Conservation (phyloP, 2,113 vertebrate species). For the Microcebus griseorufus region DNA sequence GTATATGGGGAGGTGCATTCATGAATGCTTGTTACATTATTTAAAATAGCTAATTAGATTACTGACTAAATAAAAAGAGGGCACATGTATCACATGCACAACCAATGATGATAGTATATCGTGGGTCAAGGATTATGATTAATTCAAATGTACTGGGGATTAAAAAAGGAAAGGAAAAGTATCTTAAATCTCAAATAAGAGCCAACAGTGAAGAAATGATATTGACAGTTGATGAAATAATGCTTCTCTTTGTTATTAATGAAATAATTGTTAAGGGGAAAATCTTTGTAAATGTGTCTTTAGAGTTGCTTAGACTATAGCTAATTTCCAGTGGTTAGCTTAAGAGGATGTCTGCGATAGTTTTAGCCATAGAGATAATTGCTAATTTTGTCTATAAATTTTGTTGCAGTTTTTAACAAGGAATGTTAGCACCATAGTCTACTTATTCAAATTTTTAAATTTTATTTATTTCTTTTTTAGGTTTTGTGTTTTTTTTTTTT, state of each 20-base stretch:
- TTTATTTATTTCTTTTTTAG: not conserved
- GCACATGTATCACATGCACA: not conserved
- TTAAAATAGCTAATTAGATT: not conserved
- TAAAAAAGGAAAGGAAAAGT: not conserved
- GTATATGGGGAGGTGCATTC: not conserved
- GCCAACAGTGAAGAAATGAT: not conserved
- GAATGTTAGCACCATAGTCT: not conserved
- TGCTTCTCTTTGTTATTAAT: not conserved
- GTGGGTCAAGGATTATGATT: not conserved
- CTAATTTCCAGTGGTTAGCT: not conserved
- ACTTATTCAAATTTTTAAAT: not conserved
- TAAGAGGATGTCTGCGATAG: not conserved
- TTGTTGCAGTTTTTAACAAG: not conserved
- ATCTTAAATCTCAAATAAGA: constrained; percentile 1
- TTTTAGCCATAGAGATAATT: not conserved
- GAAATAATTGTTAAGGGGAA: not conserved
- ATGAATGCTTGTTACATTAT: not conserved
- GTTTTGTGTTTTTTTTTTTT: too few relatives aligned
- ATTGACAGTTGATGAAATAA: not conserved
- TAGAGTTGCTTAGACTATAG: not conserved
- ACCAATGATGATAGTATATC: not conserved
- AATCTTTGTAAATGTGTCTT: not conserved
- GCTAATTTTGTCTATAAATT: not conserved
- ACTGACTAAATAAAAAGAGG: not conserved
- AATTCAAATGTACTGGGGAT: not conserved